Conservation (phyloP, 2,888 invertebrate genomes). For the Cantharis lateralis region DNA sequence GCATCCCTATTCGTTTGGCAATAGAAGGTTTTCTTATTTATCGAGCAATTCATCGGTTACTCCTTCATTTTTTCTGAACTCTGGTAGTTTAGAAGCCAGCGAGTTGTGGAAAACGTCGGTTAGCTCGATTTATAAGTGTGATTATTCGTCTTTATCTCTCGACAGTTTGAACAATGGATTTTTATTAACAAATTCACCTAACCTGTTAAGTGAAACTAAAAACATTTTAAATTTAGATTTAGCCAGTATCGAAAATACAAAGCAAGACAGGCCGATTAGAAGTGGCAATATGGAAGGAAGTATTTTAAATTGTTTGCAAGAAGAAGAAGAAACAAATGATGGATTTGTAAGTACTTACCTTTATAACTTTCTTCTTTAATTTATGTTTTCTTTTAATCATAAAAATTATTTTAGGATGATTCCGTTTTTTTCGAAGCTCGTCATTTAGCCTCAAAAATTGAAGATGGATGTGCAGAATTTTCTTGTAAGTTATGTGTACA, state of each 20-base stretch:
- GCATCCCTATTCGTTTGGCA: neutral
- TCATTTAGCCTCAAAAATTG: constrained; percentile 14
- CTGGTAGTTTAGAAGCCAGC: constrained; percentile 8
- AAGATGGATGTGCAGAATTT: constrained; percentile 12
- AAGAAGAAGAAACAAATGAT: neutral
- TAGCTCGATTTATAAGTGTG: neutral
- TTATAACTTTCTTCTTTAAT: neutral
- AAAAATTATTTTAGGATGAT: constrained; percentile 19
- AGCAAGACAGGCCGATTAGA: neutral
- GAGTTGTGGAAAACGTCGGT: constrained; percentile 2
- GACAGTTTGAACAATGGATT: neutral
- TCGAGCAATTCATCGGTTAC: neutral
- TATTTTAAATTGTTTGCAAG: neutral
- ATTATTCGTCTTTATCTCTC: neutral
- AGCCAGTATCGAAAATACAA: neutral
- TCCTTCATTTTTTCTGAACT: neutral
- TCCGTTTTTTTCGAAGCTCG: constrained; percentile 24
- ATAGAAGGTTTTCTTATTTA: neutral
- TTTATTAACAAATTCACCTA: neutral
- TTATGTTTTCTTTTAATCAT: neutral
- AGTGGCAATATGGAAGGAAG: neutral
- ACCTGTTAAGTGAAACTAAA: neutral
- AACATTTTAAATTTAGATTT: neutral
- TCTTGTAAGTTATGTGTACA: constrained; percentile 16
- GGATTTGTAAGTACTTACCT: neutral